Evolutionary conservation across 1,140 invertebrate genomes (phyloP), one percentile per base, ranked within the genome.

Genomic region (Chlorops oryzae): DNA sequence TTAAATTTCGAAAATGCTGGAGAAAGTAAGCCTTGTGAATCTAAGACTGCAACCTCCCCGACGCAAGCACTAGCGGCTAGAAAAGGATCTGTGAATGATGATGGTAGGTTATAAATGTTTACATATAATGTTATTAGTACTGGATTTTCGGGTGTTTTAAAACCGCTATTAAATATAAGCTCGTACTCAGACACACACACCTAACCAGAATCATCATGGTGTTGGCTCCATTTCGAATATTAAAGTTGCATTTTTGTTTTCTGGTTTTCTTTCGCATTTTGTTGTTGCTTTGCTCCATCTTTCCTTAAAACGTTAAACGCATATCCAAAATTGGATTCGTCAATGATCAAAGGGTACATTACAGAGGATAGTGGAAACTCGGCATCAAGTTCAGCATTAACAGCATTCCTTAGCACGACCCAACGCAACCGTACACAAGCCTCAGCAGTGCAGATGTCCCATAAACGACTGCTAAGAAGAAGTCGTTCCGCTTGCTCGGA

Each of bases 341-440:
- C 25, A 25, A 15, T 50, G 47, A 43, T 45, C 48, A 52, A 51
- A 70, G 68, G 68, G 53, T 71, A 71, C 65, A 62, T 71, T 71
- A 71, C 68, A 71, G 68, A 70, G 59, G 68, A 71, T 56, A 71
- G 67, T 51, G 20, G 52, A 34, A 37, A 47, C 0, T 23, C 59
- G 10, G 56, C 56, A n/a, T 42, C 58, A 34, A 50, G 5, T 61
- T 52, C n/a, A n/a, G n/a, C n/a, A n/a, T n/a, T 49, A 50, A 27
- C 3, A 44, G 56, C 24, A 18, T 41, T 40, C n/a, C 18, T 34
- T 3, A 41, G 42, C 22, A 15, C 24, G 13, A 27, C 45, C 12
- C 39, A 47, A 15, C 51, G 48, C 24, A 40, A 32, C 44, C 60
- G 62, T 6, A 66, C 63, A 3, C 64, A 64, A 2, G 68, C 67